These are phyloP conservation scores for Octodon degus DNA, from an alignment of 2,113 vertebrate species.

Conservation along the genomic window DNA sequence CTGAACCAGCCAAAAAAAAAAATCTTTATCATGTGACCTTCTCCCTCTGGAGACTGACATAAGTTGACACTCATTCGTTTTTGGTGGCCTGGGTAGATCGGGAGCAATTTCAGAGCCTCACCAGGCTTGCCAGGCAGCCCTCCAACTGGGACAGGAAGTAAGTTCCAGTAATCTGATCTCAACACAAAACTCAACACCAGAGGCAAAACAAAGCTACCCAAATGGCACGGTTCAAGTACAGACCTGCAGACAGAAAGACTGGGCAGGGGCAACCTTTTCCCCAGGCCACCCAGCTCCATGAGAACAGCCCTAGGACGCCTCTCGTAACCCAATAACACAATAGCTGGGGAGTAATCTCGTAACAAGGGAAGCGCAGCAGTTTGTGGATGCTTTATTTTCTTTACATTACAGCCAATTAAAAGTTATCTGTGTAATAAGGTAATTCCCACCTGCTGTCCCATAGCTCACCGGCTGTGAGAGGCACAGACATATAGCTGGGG, in stretches of 20 bases:
- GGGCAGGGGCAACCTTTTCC: too few species aligned
- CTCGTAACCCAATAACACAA: not conserved
- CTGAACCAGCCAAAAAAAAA: too few species aligned
- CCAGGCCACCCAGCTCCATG: not conserved
- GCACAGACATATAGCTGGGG: not conserved
- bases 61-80: not conserved
- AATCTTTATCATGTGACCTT: not conserved
- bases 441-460: not conserved
- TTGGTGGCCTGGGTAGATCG: not conserved
- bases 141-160: not conserved
- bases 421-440: not conserved
- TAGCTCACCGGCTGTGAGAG: not conserved
- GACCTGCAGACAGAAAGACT: not conserved
- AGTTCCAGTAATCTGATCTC: not conserved
- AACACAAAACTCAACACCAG: not conserved
- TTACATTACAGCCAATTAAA: slow-evolving; percentile 29
- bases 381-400: not conserved
- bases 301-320: not conserved
- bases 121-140: not conserved
- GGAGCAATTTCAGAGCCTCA: not conserved
- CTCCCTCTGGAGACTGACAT: not conserved
- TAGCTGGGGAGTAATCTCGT: not conserved
- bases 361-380: not conserved
- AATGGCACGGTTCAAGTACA: not conserved
- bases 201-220: slow-evolving; percentile 32